These are phyloP conservation scores for Tetrapedia diversipes DNA, from an alignment of 2,888 invertebrate species.

Conservation along the genomic window DNA sequence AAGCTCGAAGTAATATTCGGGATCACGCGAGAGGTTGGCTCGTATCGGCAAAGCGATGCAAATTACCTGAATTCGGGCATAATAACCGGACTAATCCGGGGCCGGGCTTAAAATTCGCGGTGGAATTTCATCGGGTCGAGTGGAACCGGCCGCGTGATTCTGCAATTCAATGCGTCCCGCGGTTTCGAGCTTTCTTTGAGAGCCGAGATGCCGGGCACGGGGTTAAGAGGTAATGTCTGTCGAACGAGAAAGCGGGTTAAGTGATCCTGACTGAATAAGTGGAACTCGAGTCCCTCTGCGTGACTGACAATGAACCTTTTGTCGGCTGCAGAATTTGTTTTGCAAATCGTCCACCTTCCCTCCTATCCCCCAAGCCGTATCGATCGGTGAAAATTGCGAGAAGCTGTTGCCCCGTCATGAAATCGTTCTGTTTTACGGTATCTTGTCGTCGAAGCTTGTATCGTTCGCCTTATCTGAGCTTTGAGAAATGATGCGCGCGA, in stretches of 20 bases:
- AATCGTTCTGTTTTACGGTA: background rate
- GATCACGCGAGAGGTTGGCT: too few relatives aligned
- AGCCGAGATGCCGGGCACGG: slow-evolving; percentile 47
- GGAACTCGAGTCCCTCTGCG: slow-evolving; percentile 49
- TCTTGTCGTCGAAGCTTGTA: background rate
- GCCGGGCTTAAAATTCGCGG: slow-evolving; percentile 1
- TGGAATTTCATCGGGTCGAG: slow-evolving; percentile 46
- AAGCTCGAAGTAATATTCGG: too few relatives aligned
- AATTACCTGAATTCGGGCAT: too few relatives aligned
- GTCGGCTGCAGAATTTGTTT: slow-evolving; percentile 51
- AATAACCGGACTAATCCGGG: too few relatives aligned
- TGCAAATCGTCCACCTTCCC: slow-evolving; percentile 52
- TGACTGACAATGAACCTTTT: slow-evolving; percentile 64
- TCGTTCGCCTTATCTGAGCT: background rate
- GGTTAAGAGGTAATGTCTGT: slow-evolving; percentile 57
- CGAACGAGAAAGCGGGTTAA: slow-evolving; percentile 59
- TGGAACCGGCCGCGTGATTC: slow-evolving; percentile 29
- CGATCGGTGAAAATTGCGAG: slow-evolving; percentile 16
- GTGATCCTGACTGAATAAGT: slow-evolving; percentile 52
- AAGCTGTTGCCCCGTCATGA: background rate
- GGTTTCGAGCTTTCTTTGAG: slow-evolving; percentile 49
- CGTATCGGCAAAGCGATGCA: too few relatives aligned
- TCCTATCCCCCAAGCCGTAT: background rate
- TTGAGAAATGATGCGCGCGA: background rate
- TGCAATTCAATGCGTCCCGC: slow-evolving; percentile 59